These are phyloP conservation scores for Cerastis rubricosa DNA, from an alignment of 2,888 invertebrate genomes.

Conservation along the genomic window DNA sequence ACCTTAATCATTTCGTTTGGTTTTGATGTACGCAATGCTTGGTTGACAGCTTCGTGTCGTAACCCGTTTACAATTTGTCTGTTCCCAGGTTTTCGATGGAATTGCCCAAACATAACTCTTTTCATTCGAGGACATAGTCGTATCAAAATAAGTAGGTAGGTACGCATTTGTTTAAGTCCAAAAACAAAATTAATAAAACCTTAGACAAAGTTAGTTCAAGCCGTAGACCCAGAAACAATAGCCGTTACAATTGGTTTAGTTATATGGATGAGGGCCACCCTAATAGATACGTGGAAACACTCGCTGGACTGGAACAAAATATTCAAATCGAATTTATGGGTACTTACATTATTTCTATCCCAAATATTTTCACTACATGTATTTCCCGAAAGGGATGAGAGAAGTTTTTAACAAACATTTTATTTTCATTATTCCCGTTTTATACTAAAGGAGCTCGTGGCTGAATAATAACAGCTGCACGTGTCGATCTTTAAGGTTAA, in stretches of 20 bases:
- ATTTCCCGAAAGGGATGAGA: neutral
- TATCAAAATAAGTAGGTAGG: constrained; percentile 17
- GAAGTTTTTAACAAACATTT: neutral
- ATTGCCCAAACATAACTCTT: neutral
- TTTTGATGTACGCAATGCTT: neutral
- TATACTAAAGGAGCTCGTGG: no score
- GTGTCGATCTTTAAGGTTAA: no score
- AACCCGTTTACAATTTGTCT: neutral
- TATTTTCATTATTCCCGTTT: neutral
- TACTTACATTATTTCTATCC: neutral
- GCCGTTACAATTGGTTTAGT: constrained; percentile 27
- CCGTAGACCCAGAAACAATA: neutral
- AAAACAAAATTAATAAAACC: constrained; percentile 1
- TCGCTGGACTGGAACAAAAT: constrained; percentile 21
- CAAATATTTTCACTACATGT: neutral
- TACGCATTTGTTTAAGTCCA: neutral
- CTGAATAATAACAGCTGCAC: no score
- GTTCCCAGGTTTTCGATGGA: neutral
- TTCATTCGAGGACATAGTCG: neutral
- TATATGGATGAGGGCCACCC: constrained; percentile 30
- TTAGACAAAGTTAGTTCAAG: neutral
- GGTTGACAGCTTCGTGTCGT: neutral
- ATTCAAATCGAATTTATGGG: constrained; percentile 15
- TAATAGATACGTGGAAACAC: constrained; percentile 4
- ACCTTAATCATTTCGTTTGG: neutral